Evolutionary conservation across 2,797 vertebrate species (phyloP).

Genomic region (Onychomys leucogaster): DNA sequence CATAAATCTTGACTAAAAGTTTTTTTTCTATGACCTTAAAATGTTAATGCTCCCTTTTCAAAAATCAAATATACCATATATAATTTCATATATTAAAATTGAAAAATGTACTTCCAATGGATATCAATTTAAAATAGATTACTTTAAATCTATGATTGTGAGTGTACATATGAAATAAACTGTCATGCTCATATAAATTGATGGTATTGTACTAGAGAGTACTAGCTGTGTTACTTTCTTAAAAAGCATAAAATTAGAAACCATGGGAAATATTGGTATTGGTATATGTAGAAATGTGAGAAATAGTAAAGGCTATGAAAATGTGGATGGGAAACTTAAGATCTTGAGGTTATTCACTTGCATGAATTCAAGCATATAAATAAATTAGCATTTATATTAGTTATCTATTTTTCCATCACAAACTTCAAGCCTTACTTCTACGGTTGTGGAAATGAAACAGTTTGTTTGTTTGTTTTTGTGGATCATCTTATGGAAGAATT

Average conservation of each 20-base stretch:
- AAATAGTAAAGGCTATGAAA: not conserved
- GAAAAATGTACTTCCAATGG: not conserved
- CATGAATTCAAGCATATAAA: not conserved
- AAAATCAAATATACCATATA: not conserved
- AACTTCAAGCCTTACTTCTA: not conserved
- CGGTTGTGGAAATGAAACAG: not conserved
- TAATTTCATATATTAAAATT: not conserved
- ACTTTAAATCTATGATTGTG: not conserved
- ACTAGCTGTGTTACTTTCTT: not conserved
- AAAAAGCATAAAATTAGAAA: not conserved
- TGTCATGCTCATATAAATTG: not conserved
- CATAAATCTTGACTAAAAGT: not conserved
- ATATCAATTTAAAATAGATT: not conserved
- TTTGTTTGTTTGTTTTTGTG: not conserved
- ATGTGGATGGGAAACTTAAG: not conserved
- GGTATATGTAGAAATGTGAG: not conserved
- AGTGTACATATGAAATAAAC: not conserved
- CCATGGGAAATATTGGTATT: not conserved
- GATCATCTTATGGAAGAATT: not conserved
- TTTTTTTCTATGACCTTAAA: not conserved
- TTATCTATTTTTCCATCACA: not conserved
- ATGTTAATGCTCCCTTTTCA: not conserved
- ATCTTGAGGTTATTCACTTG: not conserved
- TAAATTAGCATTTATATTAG: not conserved
- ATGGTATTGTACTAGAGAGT: not conserved